Evolutionary conservation across 2,888 invertebrate species (phyloP), one percentile per base, ranked within the genome.

Genomic region (Microctonus brassicae): DNA sequence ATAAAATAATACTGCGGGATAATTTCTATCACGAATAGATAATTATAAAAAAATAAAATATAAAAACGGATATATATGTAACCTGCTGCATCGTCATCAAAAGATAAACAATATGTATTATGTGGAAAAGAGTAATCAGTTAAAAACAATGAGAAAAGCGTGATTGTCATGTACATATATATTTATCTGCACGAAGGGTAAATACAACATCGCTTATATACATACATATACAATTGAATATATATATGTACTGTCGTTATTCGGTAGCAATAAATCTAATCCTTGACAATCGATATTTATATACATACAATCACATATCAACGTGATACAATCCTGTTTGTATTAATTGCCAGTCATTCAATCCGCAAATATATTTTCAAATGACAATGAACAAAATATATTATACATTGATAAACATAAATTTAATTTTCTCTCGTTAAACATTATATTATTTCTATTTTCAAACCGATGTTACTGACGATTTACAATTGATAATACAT

Each of bases 101-200:
- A 47, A 17, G 47, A 47, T 20, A 47, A 2, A 9, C 6, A 47
- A 47, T 20, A 17, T 20, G 73, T 73, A 75, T n/a, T n/a, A n/a
- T n/a, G 70, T 63, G 52, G 58, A 74, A 47, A 22, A 63, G 73
- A 76, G 73, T 73, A 73, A 73, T 71, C 72, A 68, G 64, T 24
- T 73, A 64, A 57, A 76, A 47, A 76, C 76, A 76, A 76, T 72
- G 75, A 73, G 69, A 26, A 53, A 42, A 67, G 67, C 70, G 64
- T 62, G 69, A 47, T 66, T 69, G 65, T 64, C 65, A 70, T 55
- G 75, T 70, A 72, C 72, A n/a, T n/a, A 70, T 42, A 42, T 42
- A 42, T 47, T 74, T 76, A 76, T 69, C 72, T 70, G 73, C 69
- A 60, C 63, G 57, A 52, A 53, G 24, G 42, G 42, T 22, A 62